phyloP scores from a whole-genome alignment of 2,888 invertebrate genomes.

The Lathronympha strigana region DNA sequence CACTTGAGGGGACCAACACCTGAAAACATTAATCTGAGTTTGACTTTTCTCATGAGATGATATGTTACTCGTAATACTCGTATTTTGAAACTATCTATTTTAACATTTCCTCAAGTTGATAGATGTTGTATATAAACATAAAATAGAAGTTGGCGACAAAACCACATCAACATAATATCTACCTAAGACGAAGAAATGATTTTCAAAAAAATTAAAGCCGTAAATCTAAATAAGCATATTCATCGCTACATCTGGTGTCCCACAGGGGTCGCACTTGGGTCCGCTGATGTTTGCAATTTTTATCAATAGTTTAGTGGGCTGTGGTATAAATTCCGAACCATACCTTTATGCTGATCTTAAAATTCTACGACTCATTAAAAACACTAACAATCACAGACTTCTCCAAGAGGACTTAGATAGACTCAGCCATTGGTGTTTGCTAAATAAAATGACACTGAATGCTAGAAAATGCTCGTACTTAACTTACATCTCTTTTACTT shows the following conservation, averaged over 20 bases:
- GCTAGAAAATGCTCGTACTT: neutral
- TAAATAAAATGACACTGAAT: neutral
- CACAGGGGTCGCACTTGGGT: constrained; percentile 21
- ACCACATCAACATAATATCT: no score
- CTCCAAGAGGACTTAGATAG: neutral
- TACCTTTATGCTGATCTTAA: constrained; percentile 5
- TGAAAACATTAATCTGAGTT: constrained; percentile 59
- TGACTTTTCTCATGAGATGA: no score
- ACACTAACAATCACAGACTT: neutral
- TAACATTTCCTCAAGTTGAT: no score
- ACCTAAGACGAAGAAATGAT: no score
- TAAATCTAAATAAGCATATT: constrained; percentile 21
- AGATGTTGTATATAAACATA: no score
- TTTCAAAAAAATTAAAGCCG: constrained; percentile 9
- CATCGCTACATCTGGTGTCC: constrained; percentile 6
- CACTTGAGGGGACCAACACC: constrained; percentile 90
- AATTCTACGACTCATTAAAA: neutral
- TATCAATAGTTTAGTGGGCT: neutral
- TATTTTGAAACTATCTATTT: no score
- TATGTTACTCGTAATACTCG: no score
- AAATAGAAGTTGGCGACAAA: no score
- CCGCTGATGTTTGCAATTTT: constrained; percentile 4
- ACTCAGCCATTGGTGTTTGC: neutral
- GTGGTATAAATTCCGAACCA: neutral
- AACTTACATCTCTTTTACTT: neutral